Percentiles rank a stretch among this genome's conserved stretches.
Conservation (phyloP, 2,888 invertebrate genomes). For the Cylindroiulus punctatus region DNA sequence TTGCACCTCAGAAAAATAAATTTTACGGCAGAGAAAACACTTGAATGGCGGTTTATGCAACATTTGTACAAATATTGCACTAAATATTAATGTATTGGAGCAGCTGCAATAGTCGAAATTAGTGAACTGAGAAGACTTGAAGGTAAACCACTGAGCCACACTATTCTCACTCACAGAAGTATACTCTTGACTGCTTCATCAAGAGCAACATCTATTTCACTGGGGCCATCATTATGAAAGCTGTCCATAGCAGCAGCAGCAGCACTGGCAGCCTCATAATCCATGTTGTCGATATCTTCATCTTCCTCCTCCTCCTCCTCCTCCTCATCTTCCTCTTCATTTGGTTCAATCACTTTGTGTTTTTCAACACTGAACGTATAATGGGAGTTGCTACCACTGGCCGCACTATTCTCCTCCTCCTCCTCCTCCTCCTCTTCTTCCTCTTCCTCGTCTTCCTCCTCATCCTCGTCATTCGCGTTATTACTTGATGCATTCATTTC, state of each 20-base stretch:
- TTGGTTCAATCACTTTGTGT: conserved; percentile 57
- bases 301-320: conserved; percentile 58
- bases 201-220: conserved; percentile 58
- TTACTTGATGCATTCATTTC: conserved; percentile 7
- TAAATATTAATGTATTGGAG: conserved; percentile 22
- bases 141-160: not conserved
- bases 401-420: not conserved
- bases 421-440: conserved; percentile 55
- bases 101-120: not conserved
- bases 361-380: conserved; percentile 52
- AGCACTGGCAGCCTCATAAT: conserved; percentile 51
- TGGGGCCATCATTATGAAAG: conserved; percentile 48
- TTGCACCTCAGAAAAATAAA: not conserved
- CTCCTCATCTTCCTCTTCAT: conserved; percentile 57
- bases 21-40: not conserved
- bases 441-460: conserved; percentile 56
- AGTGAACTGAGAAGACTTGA: conserved; percentile 34
- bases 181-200: conserved; percentile 59
- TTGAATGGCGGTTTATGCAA: not conserved
- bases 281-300: conserved; percentile 50
- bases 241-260: conserved; percentile 34
- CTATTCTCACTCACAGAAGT: conserved; percentile 49
- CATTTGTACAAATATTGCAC: conserved; percentile 21
- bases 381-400: conserved; percentile 46
- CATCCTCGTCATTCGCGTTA: conserved; percentile 50